phyloP scores from a whole-genome alignment of 2,888 invertebrate species.

The Chironomus tentans region DNA sequence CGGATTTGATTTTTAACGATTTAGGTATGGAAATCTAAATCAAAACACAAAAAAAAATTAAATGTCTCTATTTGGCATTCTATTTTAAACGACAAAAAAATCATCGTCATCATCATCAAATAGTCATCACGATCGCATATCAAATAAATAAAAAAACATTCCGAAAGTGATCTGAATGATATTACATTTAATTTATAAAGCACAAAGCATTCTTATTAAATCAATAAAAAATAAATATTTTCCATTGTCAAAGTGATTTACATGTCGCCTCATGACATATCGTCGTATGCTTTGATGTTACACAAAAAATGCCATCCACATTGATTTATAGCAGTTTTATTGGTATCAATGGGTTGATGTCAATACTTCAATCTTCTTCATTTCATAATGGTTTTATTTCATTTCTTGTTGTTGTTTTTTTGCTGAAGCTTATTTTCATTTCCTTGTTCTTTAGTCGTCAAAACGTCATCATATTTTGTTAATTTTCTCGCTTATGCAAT shows the following conservation, averaged over 20 bases:
- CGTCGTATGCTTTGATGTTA: conserved; percentile 9
- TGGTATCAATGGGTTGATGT: conserved; percentile 5
- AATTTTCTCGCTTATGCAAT: no score
- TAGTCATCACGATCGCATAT: not conserved
- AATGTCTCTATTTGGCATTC: conserved; percentile 23
- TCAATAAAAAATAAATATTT: conserved; percentile 17
- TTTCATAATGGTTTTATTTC: not conserved
- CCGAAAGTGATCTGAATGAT: not conserved
- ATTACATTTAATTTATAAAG: not conserved
- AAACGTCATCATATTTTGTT: no score
- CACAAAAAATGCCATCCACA: not conserved
- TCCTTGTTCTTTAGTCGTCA: no score
- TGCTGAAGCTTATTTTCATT: no score
- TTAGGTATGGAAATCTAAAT: not conserved
- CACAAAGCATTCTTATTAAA: conserved; percentile 19
- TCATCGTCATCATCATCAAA: not conserved
- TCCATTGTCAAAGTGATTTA: conserved; percentile 11
- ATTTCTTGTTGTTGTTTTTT: no score
- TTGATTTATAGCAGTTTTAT: conserved; percentile 23
- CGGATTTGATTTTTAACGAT: conserved; percentile 15
- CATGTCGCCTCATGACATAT: not conserved
- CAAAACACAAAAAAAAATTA: not conserved
- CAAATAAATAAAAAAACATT: not conserved
- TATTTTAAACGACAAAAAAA: not conserved
- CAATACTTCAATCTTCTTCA: not conserved